phyloP scores from a whole-genome alignment of 2,888 invertebrate genomes.

The Melangyna quadrimaculata region DNA sequence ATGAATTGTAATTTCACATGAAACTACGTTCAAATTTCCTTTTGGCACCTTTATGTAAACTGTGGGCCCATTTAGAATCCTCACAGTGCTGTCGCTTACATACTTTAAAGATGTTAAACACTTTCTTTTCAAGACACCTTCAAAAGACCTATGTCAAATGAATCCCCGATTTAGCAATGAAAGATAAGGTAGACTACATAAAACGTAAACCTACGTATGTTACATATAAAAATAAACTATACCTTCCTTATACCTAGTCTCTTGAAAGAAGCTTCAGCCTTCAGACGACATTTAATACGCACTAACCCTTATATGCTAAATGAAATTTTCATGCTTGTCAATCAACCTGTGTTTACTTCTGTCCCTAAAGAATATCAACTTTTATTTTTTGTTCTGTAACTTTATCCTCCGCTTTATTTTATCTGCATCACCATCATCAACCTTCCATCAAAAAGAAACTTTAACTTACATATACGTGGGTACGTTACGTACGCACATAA shows the following conservation, averaged over 20 bases:
- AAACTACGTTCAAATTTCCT: no score
- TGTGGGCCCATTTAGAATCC: no score
- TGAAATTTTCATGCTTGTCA: slow-evolving; percentile 39
- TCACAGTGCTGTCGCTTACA: no score
- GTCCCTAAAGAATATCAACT: slow-evolving; percentile 5
- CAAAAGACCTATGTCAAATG: no score
- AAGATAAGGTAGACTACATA: not conserved
- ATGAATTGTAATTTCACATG: no score
- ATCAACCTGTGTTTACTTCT: slow-evolving; percentile 10
- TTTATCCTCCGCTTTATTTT: not conserved
- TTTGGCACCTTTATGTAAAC: no score
- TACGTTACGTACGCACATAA: no score
- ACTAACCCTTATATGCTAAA: not conserved
- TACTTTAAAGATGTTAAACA: no score
- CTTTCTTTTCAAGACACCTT: no score
- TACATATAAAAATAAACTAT: not conserved
- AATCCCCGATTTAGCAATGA: not conserved
- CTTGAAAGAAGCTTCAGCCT: not conserved
- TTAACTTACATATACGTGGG: no score
- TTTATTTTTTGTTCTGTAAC: slow-evolving; percentile 16
- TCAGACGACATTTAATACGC: not conserved
- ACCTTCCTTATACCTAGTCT: not conserved
- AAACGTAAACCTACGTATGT: not conserved
- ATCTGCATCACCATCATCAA: not conserved
- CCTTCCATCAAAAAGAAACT: not conserved